These are phyloP conservation scores for Gouania willdenowi DNA, from an alignment of 2,797 vertebrate genomes.

Conservation along the genomic window DNA sequence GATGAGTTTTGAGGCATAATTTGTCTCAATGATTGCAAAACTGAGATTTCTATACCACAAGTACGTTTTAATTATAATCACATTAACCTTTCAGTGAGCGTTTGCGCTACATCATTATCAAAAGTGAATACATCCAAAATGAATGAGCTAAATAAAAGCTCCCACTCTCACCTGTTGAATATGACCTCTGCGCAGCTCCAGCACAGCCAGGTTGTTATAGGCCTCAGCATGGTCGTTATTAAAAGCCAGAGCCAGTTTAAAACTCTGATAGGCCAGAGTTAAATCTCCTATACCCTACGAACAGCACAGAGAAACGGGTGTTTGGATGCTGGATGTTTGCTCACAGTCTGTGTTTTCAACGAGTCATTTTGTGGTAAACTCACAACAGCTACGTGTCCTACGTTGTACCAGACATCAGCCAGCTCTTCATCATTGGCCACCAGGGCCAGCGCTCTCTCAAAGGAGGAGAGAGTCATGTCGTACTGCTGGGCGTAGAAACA, in stretches of 20 bases:
- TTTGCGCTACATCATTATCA: no score
- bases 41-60: no score
- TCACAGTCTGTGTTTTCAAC: neutral
- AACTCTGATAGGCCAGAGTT: conserved; percentile 90
- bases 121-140: no score
- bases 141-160: neutral
- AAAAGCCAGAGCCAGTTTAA: conserved; percentile 87
- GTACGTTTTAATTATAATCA: no score
- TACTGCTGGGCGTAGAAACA: conserved; percentile 99
- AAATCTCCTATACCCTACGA: conserved; percentile 88
- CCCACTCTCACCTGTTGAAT: conserved; percentile 83
- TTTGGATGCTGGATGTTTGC: no score
- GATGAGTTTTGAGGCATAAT: no score
- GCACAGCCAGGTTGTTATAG: conserved; percentile 93
- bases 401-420: conserved; percentile 97
- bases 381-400: conserved; percentile 94
- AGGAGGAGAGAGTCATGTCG: conserved; percentile 95
- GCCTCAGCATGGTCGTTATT: conserved; percentile 92
- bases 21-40: no score
- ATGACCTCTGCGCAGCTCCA: conserved; percentile 89
- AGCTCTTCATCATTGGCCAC: conserved; percentile 87
- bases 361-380: conserved; percentile 32
- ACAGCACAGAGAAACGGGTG: conserved; percentile 29
- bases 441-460: conserved; percentile 90
- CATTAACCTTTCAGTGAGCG: no score